Evolutionary conservation across 1,140 invertebrate genomes (phyloP).

Genomic region (Apolygus lucorum): DNA sequence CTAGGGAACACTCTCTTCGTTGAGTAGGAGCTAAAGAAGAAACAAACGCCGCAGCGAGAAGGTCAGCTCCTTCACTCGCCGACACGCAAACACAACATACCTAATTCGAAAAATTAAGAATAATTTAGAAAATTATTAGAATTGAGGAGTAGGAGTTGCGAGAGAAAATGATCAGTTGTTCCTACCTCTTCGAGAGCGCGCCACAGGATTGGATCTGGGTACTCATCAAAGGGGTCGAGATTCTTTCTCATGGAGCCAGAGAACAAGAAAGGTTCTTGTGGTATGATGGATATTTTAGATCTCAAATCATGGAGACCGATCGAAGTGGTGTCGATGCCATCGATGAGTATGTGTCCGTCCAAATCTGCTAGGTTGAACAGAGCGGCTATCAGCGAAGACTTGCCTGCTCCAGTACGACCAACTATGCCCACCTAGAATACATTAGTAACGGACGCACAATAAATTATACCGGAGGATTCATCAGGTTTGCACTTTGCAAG

Average conservation of each 20-base stretch:
- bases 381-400: constrained; percentile 71
- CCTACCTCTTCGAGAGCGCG: constrained; percentile 50
- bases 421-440: constrained; percentile 72
- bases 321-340: constrained; percentile 74
- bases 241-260: constrained; percentile 72
- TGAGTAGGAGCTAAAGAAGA: no score
- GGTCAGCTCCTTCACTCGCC: no score
- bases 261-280: constrained; percentile 81
- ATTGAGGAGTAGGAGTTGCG: neutral
- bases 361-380: constrained; percentile 85
- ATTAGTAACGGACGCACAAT: no score
- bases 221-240: constrained; percentile 72
- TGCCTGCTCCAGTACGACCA: constrained; percentile 77
- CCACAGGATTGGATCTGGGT: constrained; percentile 73
- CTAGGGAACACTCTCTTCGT: no score
- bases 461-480: no score
- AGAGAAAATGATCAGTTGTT: neutral
- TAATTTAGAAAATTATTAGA: no score
- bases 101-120: no score
- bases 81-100: no score
- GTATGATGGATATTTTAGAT: constrained; percentile 82
- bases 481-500: no score
- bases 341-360: constrained; percentile 79
- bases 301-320: constrained; percentile 85
- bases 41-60: no score